Base-by-base conservation (phyloP, 2,888 invertebrate species). In the Criorhina ranunculi region DNA sequence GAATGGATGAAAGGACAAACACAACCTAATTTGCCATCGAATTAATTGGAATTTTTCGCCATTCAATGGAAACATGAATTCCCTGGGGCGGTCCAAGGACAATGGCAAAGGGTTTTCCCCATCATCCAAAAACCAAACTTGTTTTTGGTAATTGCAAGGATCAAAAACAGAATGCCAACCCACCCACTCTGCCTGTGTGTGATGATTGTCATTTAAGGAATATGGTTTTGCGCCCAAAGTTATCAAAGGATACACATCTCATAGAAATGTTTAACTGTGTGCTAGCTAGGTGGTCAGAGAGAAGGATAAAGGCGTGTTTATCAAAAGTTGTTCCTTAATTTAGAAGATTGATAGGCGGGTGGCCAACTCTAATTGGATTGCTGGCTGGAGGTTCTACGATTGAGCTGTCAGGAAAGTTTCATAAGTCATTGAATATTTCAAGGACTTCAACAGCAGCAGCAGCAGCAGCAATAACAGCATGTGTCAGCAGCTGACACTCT, bases 11-110 rank as follows among this genome's bases (percentile, higher is more conserved):
- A 55, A 46, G 35, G 31, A 62, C 37, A 12, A 75, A 31, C 37
- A 70, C 64, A 33, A 5, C 51, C 64, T 77, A 70, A 77, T 82
- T 66, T 66, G 51, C 66, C 51, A 70, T 55, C 60, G 35, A 78
- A 82, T 77, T 66, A 78, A 72, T 72, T 73, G 35, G 72, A 35
- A 44, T 62, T 24, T 40, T 57, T 67, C 55, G 64, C 29, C 35
- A 17, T 5, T 46, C 19, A 46, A 37, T 55, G 2, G 11, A 29
- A 42, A 17, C 17, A 33, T 12, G 4, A 9, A 19, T 19, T 37
- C n/a, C 8, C 35, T n/a, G 12, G 12, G 12, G 37, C 2, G 19
- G 12, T 9, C 44, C 17, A 12, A 59, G 53, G 51, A 59, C 37
- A 19, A 35, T 35, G 24, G n/a, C 31, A 75, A 49, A 42, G 37